Base-by-base conservation (phyloP, 2,113 vertebrate species). In the Pleuronectes platessa region DNA sequence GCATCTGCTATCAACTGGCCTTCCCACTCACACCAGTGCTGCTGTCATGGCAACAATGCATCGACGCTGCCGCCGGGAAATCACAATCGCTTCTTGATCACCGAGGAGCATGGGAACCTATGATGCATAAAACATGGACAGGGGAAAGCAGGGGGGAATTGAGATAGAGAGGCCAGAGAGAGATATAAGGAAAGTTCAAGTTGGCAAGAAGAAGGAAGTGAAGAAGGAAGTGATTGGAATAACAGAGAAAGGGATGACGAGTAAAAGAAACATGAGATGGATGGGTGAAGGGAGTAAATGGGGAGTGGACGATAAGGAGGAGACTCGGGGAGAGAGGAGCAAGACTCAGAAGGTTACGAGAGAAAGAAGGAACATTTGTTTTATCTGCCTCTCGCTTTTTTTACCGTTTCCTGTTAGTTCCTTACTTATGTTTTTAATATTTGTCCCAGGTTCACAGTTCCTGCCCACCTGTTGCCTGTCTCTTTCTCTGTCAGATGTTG, bases 41-140 rank as follows among this genome's bases (percentile, higher is more conserved):
- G 85, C 78, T 86, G 85, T 69, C 81, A 85, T 82, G 37, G 84
- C 86, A 90, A 89, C 82, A 54, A 63, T 58, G 61, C 35, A 78
- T 82, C 78, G 70, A 21, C 11, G 65, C 81, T 63, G 21, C 13
- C 83, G 75, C 74, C 55, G 3, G 9, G 6, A 45, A 77, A 67
- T 79, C 68, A 27, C 21, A 31, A 68, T 73, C 42, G 20, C 58
- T 69, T 76, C 64, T 61, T 68, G 20, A 86, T 74, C 56, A 55
- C 45, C 59, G 42, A 77, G 58, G 27, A 69, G 60, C 75, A 74
- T 18, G 47, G 55, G 51, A 78, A 63, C 61, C 37, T 59, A 37
- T 4, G 21, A 79, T 64, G 74, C 64, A 83, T 68, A 61, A 68
- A 78, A 81, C 62, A 77, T 82, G 56, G 23, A 55, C 7, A 51